Base-by-base conservation (phyloP, 1,140 invertebrate species). In the Drosophila pseudoobscura region DNA sequence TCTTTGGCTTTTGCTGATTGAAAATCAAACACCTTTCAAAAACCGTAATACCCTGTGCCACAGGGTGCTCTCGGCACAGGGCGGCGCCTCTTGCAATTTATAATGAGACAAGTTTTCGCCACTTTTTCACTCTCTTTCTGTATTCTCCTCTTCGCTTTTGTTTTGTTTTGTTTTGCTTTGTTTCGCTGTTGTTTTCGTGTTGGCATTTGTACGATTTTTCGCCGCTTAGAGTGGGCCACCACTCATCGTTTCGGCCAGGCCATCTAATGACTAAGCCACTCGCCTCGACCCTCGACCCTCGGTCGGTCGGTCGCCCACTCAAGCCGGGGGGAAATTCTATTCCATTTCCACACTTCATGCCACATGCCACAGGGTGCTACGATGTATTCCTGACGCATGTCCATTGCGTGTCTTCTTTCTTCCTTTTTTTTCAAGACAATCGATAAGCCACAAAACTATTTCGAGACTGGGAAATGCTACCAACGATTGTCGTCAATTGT, bases 51-150 rank as follows among this genome's bases (percentile, higher is more conserved):
- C 35, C 35, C 35, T 13, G 3, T 13, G 3, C 1, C 13, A 39
- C 11, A 13, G 35, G 11, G 17, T 41, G 17, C 35, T 41, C 24
- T 11, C 54, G 20, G 15, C 22, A 56, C 64, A 70, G 69, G 45
- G 41, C 41, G 39, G 39, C 29, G 54, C 13, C 56, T 35, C 61
- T 56, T 43, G 53, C 72, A 74, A 80, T 80, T 80, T 85, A 87
- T 85, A 85, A 85, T 87, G 78, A 87, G 82, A 80, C 82, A 80
- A 73, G 62, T 76, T 50, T 11, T 61, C 35, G 41, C 4, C 35
- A 46, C 29, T 51, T 26, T 24, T 24, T 5, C 24, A 3, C 24
- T 24, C 24, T 5, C 26, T 43, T 5, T 55, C 35, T 20, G 17
- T 46, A 39, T 39, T 39, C 11, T 29, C 44, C 58, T 31, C 57